Conservation (phyloP, 2,888 invertebrate species). For the Thecophora atra region DNA sequence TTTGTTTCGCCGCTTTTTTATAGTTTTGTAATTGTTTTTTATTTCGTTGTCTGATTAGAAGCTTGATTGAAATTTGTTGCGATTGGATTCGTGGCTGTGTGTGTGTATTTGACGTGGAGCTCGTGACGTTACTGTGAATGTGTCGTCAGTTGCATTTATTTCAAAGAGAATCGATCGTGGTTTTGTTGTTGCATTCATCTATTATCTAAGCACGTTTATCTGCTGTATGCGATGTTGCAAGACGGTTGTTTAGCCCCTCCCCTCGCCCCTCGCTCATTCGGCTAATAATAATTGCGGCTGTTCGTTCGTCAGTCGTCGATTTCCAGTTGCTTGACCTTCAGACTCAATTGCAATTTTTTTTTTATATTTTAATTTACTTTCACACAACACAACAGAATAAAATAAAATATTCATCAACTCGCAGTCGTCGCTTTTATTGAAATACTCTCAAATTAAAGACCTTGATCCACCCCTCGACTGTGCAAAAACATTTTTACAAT, state of each 20-base stretch:
- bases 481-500: too few species aligned
- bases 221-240: not conserved
- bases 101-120: not conserved
- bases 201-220: constrained; percentile 27
- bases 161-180: not conserved
- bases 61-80: not conserved
- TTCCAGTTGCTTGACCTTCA: constrained; percentile 32
- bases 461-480: too few species aligned
- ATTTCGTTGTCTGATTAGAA: not conserved
- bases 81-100: not conserved
- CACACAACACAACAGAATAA: too few species aligned
- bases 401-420: too few species aligned
- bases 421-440: too few species aligned
- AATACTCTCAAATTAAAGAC: too few species aligned
- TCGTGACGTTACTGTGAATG: not conserved
- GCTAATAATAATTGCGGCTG: not conserved
- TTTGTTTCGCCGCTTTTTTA: too few species aligned
- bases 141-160: constrained; percentile 1
- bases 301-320: not conserved
- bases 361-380: too few species aligned
- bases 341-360: not conserved
- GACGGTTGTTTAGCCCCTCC: not conserved
- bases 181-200: not conserved
- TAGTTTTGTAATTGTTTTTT: too few species aligned
- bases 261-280: not conserved